Conservation (phyloP, 2,888 invertebrate genomes). For the Neocrepidodera transversa region DNA sequence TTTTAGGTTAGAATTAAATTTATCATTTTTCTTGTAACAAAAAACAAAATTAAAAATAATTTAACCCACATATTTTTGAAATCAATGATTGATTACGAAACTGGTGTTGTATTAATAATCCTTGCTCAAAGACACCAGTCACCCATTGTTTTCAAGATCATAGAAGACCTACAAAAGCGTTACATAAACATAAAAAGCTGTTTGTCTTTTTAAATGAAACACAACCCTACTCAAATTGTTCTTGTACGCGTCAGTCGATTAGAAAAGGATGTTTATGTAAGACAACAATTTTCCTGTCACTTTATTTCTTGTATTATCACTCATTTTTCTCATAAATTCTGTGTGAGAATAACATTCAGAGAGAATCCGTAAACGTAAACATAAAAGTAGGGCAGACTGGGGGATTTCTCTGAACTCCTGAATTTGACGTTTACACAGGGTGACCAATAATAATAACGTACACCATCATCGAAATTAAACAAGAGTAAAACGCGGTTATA, state of each 20-base stretch:
- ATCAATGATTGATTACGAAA: too few species aligned
- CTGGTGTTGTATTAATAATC: too few species aligned
- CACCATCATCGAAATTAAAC: too few species aligned
- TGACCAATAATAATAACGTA: too few species aligned
- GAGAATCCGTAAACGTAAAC: slow-evolving; percentile 7
- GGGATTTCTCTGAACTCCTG: slow-evolving; percentile 8
- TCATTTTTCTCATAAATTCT: slow-evolving; percentile 13
- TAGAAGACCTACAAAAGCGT: background rate
- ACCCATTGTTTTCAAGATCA: background rate
- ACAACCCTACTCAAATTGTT: slow-evolving; percentile 9
- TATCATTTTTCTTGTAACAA: too few species aligned
- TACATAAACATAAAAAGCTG: background rate
- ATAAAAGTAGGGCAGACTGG: slow-evolving; percentile 20
- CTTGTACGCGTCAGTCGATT: background rate
- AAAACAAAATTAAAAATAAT: too few species aligned
- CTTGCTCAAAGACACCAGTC: too few species aligned
- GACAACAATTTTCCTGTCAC: slow-evolving; percentile 10
- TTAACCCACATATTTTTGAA: too few species aligned
- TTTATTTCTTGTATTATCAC: slow-evolving; percentile 6
- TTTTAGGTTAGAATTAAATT: too few species aligned
- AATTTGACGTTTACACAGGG: background rate
- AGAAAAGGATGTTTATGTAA: slow-evolving; percentile 2
- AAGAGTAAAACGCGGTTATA: too few species aligned
- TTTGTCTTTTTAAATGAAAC: background rate
- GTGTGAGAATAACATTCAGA: slow-evolving; percentile 16